Base-by-base conservation (phyloP, 37 sponge, comb jelly and placozoan genomes). In the Sycon ciliatum region DNA sequence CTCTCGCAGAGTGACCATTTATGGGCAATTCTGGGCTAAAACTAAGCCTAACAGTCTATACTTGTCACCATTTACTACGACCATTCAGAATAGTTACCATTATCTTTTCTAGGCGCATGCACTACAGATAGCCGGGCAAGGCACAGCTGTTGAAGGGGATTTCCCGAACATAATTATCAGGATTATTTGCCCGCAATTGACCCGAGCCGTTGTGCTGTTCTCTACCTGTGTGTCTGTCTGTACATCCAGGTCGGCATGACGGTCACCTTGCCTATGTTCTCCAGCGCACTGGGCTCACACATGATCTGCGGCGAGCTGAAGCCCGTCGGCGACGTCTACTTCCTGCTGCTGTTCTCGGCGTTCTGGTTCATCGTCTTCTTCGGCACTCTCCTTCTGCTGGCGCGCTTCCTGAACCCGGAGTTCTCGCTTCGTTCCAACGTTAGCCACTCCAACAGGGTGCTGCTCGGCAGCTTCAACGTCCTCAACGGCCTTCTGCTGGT, bases 191-290 rank as follows among this genome's bases (percentile, higher is more conserved):
- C n/a, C n/a, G n/a, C n/a, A n/a, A n/a, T n/a, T n/a, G n/a, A n/a
- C n/a, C n/a, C n/a, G n/a, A n/a, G n/a, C n/a, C n/a, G n/a, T n/a
- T n/a, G n/a, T n/a, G n/a, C n/a, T n/a, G n/a, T n/a, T n/a, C n/a
- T n/a, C n/a, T n/a, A n/a, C n/a, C n/a, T n/a, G n/a, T n/a, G n/a
- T n/a, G n/a, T n/a, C n/a, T n/a, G n/a, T n/a, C n/a, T n/a, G n/a
- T n/a, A n/a, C n/a, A n/a, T n/a, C n/a, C 87, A 86, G 30, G 79
- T 78, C 11, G 87, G 82, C 13, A 69, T 80, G 60, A 81, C 78
- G 53, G 82, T 82, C 4, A 57, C 69, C 32, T 77, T 86, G 4
- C 82, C 87, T 0, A 71, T 86, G 35, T 86, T 77, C 78, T 37
- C 67, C 2, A 60, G 22, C 24, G 11, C 63, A 22, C 63, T 60